Evolutionary conservation across 2,888 invertebrate species (phyloP), one percentile per base, ranked within the genome.

Genomic region (Ophioninae sp.): DNA sequence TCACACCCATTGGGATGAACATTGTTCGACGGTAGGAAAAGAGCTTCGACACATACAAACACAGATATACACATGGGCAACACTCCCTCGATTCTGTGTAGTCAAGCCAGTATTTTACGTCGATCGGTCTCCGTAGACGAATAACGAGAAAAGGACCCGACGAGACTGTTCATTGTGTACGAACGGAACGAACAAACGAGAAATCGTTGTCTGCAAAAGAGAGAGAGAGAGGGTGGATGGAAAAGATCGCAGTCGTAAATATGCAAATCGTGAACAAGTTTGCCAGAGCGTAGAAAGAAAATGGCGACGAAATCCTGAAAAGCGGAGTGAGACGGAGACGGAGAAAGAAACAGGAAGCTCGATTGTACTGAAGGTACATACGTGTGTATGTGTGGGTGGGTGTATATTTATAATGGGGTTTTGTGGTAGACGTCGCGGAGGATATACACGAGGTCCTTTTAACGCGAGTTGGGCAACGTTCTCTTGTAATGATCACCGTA

Each of bases 241-340:
- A 78, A 81, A 81, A 79, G 83, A 85, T 79, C 84, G 68, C 39
- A 81, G 81, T 83, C 86, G 79, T 86, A 86, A 86, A 86, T 84
- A 86, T 86, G 86, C 83, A 86, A 86, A 86, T 86, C 56, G 74
- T 74, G 51, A 67, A 80, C 68, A 79, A 79, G 80, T 79, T 72
- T 63, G 41, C 74, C 58, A 22, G 64, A 78, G 73, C 23, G 37
- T 59, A 61, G 72, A 63, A 73, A 67, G 68, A 77, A 81, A 72
- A 77, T 81, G 67, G 63, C 73, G 61, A 61, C 44, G 61, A 77
- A 37, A 77, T 8, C 17, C 41, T 17, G 30, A 59, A 39, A 39
- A 39, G 8, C 23, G 61, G 37, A 44, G 22, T 17, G 23, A 44
- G 56, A 68, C 17, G 30, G 39, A 8, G n/a, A 23, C 13, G 13